Base-by-base conservation (phyloP, 2,797 vertebrate genomes). In the Hippopotamyrus pictus region DNA sequence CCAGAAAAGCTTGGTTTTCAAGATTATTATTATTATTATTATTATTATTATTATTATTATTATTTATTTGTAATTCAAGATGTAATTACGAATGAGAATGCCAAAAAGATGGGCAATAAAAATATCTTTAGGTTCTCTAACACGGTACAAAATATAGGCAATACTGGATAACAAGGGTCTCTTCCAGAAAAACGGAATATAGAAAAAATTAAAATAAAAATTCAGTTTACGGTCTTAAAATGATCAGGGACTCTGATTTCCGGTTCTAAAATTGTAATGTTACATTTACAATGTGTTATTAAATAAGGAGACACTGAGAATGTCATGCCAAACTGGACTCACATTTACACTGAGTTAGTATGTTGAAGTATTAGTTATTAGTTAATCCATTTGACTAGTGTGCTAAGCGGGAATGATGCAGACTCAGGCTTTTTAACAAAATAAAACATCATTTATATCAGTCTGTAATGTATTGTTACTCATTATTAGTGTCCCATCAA, bases 1-100 rank as follows among this genome's bases (percentile, higher is more conserved):
- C 95, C 95, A 95, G 94, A 95, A 96, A 96, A 95, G 96, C 94
- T 95, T 93, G 82, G 94, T 94, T 93, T 94, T 93, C 94, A 90
- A 62, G 62, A 37, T 88, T 90, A 37, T 93, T 92, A 92, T 91
- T 90, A 79, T 88, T 90, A 92, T 92, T 90, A 92, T 90, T 90
- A 95, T 93, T 89, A 93, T 89, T 90, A 90, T 91, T 90, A 92
- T 92, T 90, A 92, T 90, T 90, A 95, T 93, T 89, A 93, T 89
- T 90, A 90, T 19, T 91, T 91, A 37, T 57, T 6, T 37, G 73
- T 19, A 85, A 89, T 79, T 83, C 33, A 22, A 51, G 54, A 83
- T 89, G 53, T 11, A 89, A 86, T 53, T 37, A 54, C 14, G 51
- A 33, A 33, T 86, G 85, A 51, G 84, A 54, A 57, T 54, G 50